Base-by-base conservation (phyloP, 2,888 invertebrate genomes). In the Hydrotaea diabolus region DNA sequence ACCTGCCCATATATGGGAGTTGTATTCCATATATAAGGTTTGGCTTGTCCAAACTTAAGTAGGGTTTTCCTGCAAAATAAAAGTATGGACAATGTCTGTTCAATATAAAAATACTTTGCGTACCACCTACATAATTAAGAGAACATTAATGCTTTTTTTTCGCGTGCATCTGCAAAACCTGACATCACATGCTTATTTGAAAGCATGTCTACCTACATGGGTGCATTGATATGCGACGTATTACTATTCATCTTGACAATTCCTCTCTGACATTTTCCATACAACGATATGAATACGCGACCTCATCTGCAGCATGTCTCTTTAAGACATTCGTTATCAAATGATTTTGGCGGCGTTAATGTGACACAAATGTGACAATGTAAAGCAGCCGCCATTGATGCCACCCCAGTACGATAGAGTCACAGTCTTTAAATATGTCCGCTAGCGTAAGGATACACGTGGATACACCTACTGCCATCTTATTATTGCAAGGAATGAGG, bases 341-440 rank as follows among this genome's bases (percentile, higher is more conserved):
- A 78, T n/a, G n/a, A n/a, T 82, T 53, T 75, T 85, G 31, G 62
- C 79, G 77, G 64, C 82, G 83, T 75, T 80, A 69, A 77, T 71
- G 43, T 86, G 88, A 83, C 82, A 80, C 83, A 85, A 86, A 86
- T 87, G 82, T 86, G 86, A 87, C 88, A 87, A 88, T 88, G 84
- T 59, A 59, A 86, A 83, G 73, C 81, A 85, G 74, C 80, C n/a
- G n/a, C n/a, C n/a, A n/a, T n/a, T n/a, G n/a, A n/a, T 74, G 43
- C 43, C 43, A 43, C 43, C 15, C 13, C 43, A 43, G 2, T 43
- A 11, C 43, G 31, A 31, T 31, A 31, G 31, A 31, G 31, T 31
- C 31, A 7, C 3, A 4, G 31, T 31, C 31, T 31, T 31, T 31
- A 31, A 31, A 31, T 31, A 31, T 31, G 3, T 11, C 43, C 43